Base-by-base conservation (phyloP, 2,888 invertebrate genomes). In the Thera britannica region DNA sequence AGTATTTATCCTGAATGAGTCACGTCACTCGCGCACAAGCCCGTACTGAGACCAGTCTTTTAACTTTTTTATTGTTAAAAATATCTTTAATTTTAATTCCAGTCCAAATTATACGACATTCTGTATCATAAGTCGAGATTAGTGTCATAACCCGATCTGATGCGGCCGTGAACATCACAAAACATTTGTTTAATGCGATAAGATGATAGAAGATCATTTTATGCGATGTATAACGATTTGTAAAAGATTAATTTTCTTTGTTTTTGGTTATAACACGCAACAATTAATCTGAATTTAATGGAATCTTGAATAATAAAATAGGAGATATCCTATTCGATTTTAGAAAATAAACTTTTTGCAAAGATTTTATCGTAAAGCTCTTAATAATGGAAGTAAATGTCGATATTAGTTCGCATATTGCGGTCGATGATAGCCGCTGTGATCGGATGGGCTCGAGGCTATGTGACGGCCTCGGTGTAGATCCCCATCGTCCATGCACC, bases 91-190 rank as follows among this genome's bases (percentile, higher is more conserved):
- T 84, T 84, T 88, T 89, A 90, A 90, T 90, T 89, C 87, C 84
- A 83, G 79, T 83, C 82, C 84, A 88, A 92, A 88, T 90, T 89
- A 89, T 89, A 88, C 81, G 86, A 86, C 84, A 86, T 87, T 89
- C 80, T 83, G 83, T 86, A 85, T 83, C 83, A 84, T 91, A 90
- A 90, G 89, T 87, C 85, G 82, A 87, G 90, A 87, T 93, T 92
- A 93, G 84, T 90, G 92, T 92, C 79, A 87, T 80, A 84, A 84
- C 82, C 83, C 79, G 81, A 79, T 83, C 76, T 81, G 85, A 86
- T 84, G 79, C 78, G 85, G 76, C 80, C 81, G 83, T 77, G 83
- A 83, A 84, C 82, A 86, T 87, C 82, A 86, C 82, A 87, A 89
- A 90, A 88, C 89, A 85, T 90, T 89, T 89, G 88, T 88, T 87